These are phyloP conservation scores for Battus philenor DNA, from an alignment of 1,140 invertebrate species.

Conservation along the genomic window DNA sequence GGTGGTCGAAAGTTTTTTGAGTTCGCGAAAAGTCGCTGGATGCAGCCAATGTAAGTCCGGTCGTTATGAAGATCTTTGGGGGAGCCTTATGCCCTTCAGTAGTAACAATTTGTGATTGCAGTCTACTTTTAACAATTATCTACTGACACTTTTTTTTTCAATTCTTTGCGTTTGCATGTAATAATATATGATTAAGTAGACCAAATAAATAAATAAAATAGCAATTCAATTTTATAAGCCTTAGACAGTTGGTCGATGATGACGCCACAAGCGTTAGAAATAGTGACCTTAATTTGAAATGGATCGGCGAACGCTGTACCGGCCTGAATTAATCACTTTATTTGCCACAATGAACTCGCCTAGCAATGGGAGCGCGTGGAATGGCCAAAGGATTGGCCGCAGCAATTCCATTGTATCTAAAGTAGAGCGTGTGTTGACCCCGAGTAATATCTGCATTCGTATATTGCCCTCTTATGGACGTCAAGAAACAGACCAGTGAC, in stretches of 20 bases:
- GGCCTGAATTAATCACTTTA: slow-evolving; percentile 12
- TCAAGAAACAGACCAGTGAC: slow-evolving; percentile 7
- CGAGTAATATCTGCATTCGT: not conserved
- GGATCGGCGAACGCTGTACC: slow-evolving; percentile 9
- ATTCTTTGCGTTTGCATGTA: too few relatives aligned
- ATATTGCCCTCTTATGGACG: not conserved
- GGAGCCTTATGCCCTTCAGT: too few relatives aligned
- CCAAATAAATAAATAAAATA: too few relatives aligned
- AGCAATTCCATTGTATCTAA: slow-evolving; percentile 9
- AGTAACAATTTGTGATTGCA: too few relatives aligned
- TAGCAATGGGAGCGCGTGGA: slow-evolving; percentile 8
- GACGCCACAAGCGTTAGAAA: slow-evolving; percentile 3
- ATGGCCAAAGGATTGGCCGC: slow-evolving; percentile 11
- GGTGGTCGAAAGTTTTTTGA: too few relatives aligned
- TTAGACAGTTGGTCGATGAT: not conserved
- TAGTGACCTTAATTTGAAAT: slow-evolving; percentile 10
- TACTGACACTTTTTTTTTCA: too few relatives aligned
- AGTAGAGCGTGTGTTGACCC: slow-evolving; percentile 11
- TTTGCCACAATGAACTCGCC: slow-evolving; percentile 11
- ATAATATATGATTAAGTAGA: too few relatives aligned
- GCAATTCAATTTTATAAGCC: too few relatives aligned
- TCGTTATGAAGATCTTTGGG: too few relatives aligned
- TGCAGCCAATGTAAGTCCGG: too few relatives aligned
- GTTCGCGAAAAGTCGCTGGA: too few relatives aligned
- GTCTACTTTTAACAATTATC: too few relatives aligned